Conservation (phyloP, 2,888 invertebrate genomes). For the Dastarcus helophoroides region DNA sequence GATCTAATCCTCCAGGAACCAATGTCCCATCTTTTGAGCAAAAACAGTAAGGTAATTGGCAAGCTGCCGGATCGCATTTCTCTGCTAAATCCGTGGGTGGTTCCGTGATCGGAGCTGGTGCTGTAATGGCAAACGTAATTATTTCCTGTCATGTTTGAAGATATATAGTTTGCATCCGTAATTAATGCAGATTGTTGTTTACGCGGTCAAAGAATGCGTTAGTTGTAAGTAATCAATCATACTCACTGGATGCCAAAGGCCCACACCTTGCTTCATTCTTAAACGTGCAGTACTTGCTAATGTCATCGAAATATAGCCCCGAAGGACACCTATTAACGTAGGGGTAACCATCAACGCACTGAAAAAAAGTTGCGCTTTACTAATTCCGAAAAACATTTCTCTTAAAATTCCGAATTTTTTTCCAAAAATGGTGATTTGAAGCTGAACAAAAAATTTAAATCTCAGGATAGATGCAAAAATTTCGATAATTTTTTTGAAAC, state of each 20-base stretch:
- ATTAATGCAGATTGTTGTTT: no score
- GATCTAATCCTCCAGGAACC: constrained; percentile 73
- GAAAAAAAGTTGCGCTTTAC: constrained; percentile 13
- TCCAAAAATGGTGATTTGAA: background rate
- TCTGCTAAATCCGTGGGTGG: constrained; percentile 67
- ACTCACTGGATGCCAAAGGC: constrained; percentile 77
- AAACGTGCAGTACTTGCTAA: constrained; percentile 82
- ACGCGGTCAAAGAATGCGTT: no score
- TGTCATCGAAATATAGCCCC: constrained; percentile 80
- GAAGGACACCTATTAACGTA: constrained; percentile 83
- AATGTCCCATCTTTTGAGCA: constrained; percentile 85
- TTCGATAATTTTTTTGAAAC: no score
- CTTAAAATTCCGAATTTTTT: background rate
- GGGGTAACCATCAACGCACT: constrained; percentile 86
- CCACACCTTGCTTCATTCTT: constrained; percentile 84
- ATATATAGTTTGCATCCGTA: background rate
- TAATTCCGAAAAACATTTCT: constrained; percentile 1
- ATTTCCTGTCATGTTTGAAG: background rate
- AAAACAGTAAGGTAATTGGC: constrained; percentile 78
- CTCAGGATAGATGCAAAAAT: no score
- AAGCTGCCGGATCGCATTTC: constrained; percentile 65
- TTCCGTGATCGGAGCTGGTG: constrained; percentile 71
- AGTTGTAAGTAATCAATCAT: constrained; percentile 6
- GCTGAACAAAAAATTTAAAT: no score
- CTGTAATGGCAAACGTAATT: no score